These are phyloP conservation scores for Palaemon carinicauda DNA, from an alignment of 1,140 invertebrate species.

Conservation along the genomic window DNA sequence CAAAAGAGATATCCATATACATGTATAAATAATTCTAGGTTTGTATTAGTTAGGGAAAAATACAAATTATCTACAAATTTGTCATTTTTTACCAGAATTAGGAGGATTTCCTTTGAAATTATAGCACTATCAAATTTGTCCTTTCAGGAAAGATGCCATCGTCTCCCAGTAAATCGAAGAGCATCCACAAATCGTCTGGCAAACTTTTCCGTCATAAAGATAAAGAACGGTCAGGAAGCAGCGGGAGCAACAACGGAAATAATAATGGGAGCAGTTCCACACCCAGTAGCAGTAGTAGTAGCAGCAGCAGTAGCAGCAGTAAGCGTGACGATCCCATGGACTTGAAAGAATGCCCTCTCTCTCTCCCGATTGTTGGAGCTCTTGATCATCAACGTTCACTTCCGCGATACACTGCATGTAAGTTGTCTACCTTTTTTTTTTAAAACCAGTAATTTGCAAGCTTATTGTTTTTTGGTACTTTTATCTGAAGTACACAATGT, in stretches of 20 bases:
- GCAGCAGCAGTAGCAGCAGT: constrained; percentile 20
- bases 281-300: constrained; percentile 17
- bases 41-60: too few relatives aligned
- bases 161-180: constrained; percentile 55
- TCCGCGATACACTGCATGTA: constrained; percentile 64
- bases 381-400: constrained; percentile 63
- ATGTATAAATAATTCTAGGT: too few relatives aligned
- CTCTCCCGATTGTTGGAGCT: constrained; percentile 65
- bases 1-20: too few relatives aligned
- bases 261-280: constrained; percentile 3
- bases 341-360: constrained; percentile 65
- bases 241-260: constrained; percentile 28
- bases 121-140: too few relatives aligned
- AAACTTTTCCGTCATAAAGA: constrained; percentile 55
- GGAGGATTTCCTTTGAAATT: too few relatives aligned
- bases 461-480: too few relatives aligned
- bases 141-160: constrained; percentile 52
- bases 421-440: constrained; percentile 34
- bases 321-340: constrained; percentile 54
- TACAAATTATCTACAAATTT: too few relatives aligned
- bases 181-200: constrained; percentile 54
- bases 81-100: too few relatives aligned
- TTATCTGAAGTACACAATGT: too few relatives aligned
- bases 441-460: too few relatives aligned
- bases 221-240: constrained; percentile 49